Base-by-base conservation (phyloP, 2,113 vertebrate genomes). In the Silurus glanis region DNA sequence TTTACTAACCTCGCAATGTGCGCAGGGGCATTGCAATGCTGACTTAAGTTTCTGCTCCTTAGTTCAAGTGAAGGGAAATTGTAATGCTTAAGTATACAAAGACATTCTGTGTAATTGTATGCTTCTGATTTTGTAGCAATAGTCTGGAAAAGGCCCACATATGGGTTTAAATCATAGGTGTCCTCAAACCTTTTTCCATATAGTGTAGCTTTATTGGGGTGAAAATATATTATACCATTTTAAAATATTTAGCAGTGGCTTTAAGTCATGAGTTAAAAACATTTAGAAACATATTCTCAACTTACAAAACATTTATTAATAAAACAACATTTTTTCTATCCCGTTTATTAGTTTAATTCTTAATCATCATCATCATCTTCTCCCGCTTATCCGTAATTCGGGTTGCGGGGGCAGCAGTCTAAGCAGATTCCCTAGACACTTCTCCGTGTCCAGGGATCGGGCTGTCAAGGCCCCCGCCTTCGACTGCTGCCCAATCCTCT, bases 261-360 rank as follows among this genome's bases (percentile, higher is more conserved):
- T 37, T 37, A 37, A 37, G 37, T 37, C 3, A 37, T 37, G 37
- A 37, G 37, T 37, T 37, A 37, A 37, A 37, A 37, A 37, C 37
- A 37, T 37, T 37, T 2, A 37, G 37, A 37, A 37, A 37, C 37
- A 37, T 37, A 37, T 37, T 37, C 37, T 37, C 2, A 37, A 2
- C 37, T 37, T 37, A 37, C 37, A 37, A 37, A 37, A 37, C 37
- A 37, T 37, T 37, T 37, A 64, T 64, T 69, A 51, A 23, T 53
- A 45, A 53, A 55, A 56, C 28, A 58, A 47, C 28, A 64, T 45
- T 56, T 51, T 47, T 85, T 62, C 47, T 25, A 59, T 47, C 28
- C 75, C 79, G 37, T 83, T 62, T 71, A 87, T 83, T 76, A 62
- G 56, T 53, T 71, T 37, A 1, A 37, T 37, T 37, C 16, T 83